These are phyloP conservation scores for Micrastur ruficollis DNA, from an alignment of 2,797 vertebrate species.

Conservation along the genomic window DNA sequence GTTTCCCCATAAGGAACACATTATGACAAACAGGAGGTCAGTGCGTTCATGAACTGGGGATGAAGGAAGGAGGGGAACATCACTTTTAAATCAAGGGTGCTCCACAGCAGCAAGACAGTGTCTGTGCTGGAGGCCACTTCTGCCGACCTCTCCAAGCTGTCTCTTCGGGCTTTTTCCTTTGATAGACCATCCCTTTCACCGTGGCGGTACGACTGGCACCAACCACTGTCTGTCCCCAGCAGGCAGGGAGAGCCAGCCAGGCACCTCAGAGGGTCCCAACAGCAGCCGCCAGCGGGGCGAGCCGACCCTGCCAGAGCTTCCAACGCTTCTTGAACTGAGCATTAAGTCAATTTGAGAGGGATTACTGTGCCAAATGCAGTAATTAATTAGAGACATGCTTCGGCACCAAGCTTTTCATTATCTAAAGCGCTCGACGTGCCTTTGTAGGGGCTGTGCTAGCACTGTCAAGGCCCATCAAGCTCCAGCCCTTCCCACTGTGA, in stretches of 20 bases:
- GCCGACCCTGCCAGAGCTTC: neutral
- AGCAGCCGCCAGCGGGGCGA: rapidly evolving
- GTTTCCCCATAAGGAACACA: neutral
- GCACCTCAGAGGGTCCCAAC: neutral
- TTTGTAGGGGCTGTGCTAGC: neutral
- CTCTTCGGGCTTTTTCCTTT: neutral
- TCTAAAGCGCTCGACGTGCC: rapidly evolving
- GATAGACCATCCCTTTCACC: neutral
- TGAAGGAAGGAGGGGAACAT: neutral
- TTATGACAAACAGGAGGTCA: neutral
- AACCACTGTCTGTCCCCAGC: rapidly evolving
- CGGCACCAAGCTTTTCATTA: neutral
- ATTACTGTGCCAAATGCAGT: neutral
- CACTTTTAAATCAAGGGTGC: neutral
- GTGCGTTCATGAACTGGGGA: rapidly evolving
- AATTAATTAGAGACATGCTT: constrained; percentile 7
- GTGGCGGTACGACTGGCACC: rapidly evolving
- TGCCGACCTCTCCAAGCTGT: neutral
- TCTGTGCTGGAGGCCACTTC: neutral
- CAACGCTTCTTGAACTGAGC: neutral
- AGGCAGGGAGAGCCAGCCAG: neutral
- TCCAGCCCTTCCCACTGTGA: neutral
- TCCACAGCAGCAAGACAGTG: neutral
- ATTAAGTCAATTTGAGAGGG: neutral
- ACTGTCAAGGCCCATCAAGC: neutral